Evolutionary conservation across 2,113 vertebrate genomes (phyloP), one percentile per base, ranked within the genome.

Genomic region (Leptodactylus fuscus): DNA sequence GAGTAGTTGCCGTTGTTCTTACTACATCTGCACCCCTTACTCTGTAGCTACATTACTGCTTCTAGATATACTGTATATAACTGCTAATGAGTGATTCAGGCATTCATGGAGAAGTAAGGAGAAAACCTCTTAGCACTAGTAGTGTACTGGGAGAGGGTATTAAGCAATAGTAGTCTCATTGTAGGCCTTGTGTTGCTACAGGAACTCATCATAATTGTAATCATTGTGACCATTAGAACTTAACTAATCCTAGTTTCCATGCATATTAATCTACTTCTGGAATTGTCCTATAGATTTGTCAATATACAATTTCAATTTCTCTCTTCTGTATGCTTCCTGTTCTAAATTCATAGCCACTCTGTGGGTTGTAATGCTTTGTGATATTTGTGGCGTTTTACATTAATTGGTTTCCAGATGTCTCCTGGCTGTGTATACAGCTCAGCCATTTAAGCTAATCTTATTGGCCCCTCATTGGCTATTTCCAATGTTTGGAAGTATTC

Each of bases 391-490:
- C 15, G 46, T 76, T 76, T 76, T 76, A 76, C 44, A 76, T 76
- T 76, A 76, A 76, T 76, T 76, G 73, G 46, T 76, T 51, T 76
- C 73, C 73, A 76, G 73, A 76, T 76, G 73, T 76, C 73, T 49
- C 73, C 73, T 32, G 27, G 73, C 48, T 76, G 73, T 76, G 46
- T 76, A 51, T 76, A 76, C 73, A 49, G 73, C 48, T 76, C 46
- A 76, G 73, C 73, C 48, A 76, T 76, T 76, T 76, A 76, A n/a
- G 51, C 44, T 76, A 76, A 76, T 76, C 73, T 76, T 76, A 76
- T 76, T 49, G 73, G 73, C 48, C 73, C 73, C 73, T 51, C 73
- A 51, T 76, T 76, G 73, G 16, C 44, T 48, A 51, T 76, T 49
- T 76, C 24, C 49, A 76, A 76, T 76, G 73, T 76, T 51, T 20